Base-by-base conservation (phyloP, 2,797 vertebrate genomes). In the Euthynnus affinis region DNA sequence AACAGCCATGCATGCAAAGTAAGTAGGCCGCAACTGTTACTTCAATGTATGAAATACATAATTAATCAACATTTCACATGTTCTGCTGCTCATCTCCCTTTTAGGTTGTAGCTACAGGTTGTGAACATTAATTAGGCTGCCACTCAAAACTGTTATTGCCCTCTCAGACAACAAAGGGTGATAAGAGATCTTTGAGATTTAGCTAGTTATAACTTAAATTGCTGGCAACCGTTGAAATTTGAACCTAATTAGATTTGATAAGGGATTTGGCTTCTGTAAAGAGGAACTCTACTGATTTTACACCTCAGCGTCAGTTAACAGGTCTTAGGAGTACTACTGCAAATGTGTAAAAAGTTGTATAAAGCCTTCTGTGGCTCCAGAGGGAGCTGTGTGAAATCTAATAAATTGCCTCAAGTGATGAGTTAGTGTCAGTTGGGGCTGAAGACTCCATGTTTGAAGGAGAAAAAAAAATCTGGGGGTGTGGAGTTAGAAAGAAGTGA, bases 41-140 rank as follows among this genome's bases (percentile, higher is more conserved):
- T 61, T 34, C n/a, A 34, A 8, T n/a, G 29, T 13, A 44, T 25
- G n/a, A 9, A 6, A 32, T 58, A 52, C 46, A 60, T 51, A 18
- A 18, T 49, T 22, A 59, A 61, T 51, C 25, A 37, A 71, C 22
- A 20, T 51, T 49, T 49, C 18, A 29, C 12, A 64, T 49, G 22
- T 44, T 8, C 9, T 17, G 22, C 14, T 62, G 44, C 8, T 44
- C 22, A 25, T 46, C 22, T 4, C 8, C 17, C 6, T 46, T 44
- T 46, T 42, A 10, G 42, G 40, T 12, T 62, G 42, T 25, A 70
- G 68, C 29, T 18, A 69, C 40, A 48, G 44, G 42, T 22, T 70
- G 27, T 22, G 9, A 70, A 58, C 55, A 23, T 12, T 49, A 58
- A 44, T 61, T 23, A 61, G 27, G 20, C 22, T 32, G 5, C 37